phyloP scores from a whole-genome alignment of 1,140 invertebrate genomes.

The Olivierus martensii region DNA sequence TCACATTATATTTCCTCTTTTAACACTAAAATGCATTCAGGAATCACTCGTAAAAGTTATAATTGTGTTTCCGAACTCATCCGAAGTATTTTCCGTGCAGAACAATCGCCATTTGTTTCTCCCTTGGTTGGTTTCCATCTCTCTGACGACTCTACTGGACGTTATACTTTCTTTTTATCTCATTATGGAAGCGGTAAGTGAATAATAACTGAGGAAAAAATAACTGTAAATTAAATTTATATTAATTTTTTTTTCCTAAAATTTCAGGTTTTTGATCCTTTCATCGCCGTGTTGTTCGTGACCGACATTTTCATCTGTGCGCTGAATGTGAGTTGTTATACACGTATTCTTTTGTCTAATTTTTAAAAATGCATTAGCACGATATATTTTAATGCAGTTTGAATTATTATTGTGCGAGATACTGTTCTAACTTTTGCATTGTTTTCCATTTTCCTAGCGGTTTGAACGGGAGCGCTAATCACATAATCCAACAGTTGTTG shows the following conservation, averaged over 20 bases:
- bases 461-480: too few species aligned
- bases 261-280: slow-evolving; percentile 7
- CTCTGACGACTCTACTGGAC: slow-evolving; percentile 6
- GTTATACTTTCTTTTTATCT: slow-evolving; percentile 5
- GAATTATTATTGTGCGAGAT: too few species aligned
- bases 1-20: neutral
- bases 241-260: too few species aligned
- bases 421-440: too few species aligned
- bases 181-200: slow-evolving; percentile 2
- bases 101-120: slow-evolving; percentile 2
- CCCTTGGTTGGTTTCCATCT: slow-evolving; percentile 2
- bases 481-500: too few species aligned
- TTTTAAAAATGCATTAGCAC: too few species aligned
- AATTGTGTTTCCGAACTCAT: neutral
- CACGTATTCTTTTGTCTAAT: too few species aligned
- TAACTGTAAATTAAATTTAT: too few species aligned
- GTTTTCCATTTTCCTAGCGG: too few species aligned
- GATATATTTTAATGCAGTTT: too few species aligned
- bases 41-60: neutral
- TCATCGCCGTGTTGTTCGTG: slow-evolving; percentile 9
- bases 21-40: neutral
- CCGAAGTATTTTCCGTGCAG: neutral
- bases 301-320: slow-evolving; percentile 12
- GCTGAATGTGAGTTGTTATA: slow-evolving; percentile 10
- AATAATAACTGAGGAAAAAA: too few species aligned